These are phyloP conservation scores for Ernsta delagoae DNA, from an alignment of 2,888 invertebrate genomes.

Conservation along the genomic window DNA sequence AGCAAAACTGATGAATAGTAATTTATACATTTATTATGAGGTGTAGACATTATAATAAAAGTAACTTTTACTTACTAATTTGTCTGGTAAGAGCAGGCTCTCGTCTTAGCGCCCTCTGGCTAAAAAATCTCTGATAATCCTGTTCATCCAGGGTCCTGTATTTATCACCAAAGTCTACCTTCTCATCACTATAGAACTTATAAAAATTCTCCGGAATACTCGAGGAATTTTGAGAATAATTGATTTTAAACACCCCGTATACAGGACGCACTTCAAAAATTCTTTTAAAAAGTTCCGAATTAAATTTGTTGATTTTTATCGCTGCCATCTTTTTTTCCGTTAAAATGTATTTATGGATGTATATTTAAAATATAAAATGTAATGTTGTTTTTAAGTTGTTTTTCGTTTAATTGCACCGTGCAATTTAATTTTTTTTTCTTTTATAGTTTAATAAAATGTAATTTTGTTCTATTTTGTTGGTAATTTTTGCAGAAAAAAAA, in stretches of 20 bases:
- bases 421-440: too few species aligned
- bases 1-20: too few species aligned
- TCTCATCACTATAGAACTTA: conserved; percentile 64
- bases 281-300: conserved; percentile 30
- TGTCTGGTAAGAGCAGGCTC: conserved; percentile 72
- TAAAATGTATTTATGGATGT: too few species aligned
- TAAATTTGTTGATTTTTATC: conserved; percentile 25
- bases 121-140: conserved; percentile 70
- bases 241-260: conserved; percentile 44
- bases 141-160: conserved; percentile 57
- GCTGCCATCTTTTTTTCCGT: conserved; percentile 24
- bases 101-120: conserved; percentile 59
- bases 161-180: conserved; percentile 48
- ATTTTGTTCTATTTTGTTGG: neutral
- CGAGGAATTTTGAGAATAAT: conserved; percentile 48
- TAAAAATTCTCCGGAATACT: conserved; percentile 58
- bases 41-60: too few species aligned
- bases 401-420: too few species aligned
- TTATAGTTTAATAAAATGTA: neutral
- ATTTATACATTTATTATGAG: too few species aligned
- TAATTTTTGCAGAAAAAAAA: too few species aligned
- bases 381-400: too few species aligned
- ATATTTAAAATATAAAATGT: too few species aligned
- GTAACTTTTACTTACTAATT: conserved; percentile 64
- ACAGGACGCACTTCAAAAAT: conserved; percentile 52